Base-by-base conservation (phyloP, 2,113 vertebrate species). In the Phalacrocorax brasilianus region DNA sequence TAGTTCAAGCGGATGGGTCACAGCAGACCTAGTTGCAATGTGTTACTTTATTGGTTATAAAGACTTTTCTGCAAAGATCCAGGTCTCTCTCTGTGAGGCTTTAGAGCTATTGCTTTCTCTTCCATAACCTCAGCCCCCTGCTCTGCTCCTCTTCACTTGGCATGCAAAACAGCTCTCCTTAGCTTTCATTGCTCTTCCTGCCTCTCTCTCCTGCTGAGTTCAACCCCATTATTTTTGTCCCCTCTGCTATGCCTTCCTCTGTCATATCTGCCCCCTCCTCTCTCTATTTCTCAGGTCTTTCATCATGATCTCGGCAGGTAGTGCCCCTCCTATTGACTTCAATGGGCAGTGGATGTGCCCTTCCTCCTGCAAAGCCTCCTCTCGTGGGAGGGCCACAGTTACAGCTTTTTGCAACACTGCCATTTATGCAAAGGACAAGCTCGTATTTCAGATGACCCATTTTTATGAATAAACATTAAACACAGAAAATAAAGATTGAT, bases 151-250 rank as follows among this genome's bases (percentile, higher is more conserved):
- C 42, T 56, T 55, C 50, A 6, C 68, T 42, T 26, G 21, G 13
- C 53, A 53, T 74, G 74, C 79, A 76, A 92, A 88, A 17, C 58
- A 35, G 33, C 56, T 40, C 47, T 67, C 16, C 70, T 63, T 32
- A 30, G 38, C 44, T 32, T 68, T 65, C 74, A 4, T 19, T 7
- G 40, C 63, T 79, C 61, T 52, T 65, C 70, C 74, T 9, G 14
- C 65, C 49, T 10, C 27, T 27, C 78, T 26, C 71, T 55, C 88
- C 63, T 12, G n/a, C 74, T 0, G 56, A 84, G 59, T 92, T 95
- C 93, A 92, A 87, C n/a, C 89, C 89, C 91, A 78, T 96, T 95
- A 96, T 94, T 94, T 85, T 63, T 35, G 80, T 70, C 65, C 52
- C 76, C 47, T 81, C 56, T 55, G 71, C 79, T 90, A 49, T 49